phyloP scores from a whole-genome alignment of 2,797 vertebrate genomes.

The Percopsis omiscomaycus region DNA sequence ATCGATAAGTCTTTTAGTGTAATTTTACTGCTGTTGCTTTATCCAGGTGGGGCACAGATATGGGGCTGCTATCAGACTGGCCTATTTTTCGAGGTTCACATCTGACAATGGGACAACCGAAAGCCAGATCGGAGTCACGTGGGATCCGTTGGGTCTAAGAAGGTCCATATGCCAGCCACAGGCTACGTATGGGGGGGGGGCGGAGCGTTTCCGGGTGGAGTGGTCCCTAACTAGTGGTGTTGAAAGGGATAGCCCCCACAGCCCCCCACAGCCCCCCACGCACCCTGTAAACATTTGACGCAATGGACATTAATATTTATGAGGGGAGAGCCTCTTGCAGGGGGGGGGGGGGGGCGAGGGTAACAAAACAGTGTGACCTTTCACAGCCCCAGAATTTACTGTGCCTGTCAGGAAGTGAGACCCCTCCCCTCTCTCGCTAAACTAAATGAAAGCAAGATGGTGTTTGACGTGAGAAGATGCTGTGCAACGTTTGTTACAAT shows the following conservation, averaged over 20 bases:
- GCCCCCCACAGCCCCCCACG: constrained; percentile 1
- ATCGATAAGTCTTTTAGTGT: constrained; percentile 24
- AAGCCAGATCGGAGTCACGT: constrained; percentile 26
- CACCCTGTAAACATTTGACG: constrained; percentile 49
- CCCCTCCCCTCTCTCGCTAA: constrained; percentile 20
- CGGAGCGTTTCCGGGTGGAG: background rate
- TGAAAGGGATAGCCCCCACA: constrained; percentile 27
- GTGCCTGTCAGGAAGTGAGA: constrained; percentile 57
- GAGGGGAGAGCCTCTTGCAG: constrained; percentile 44
- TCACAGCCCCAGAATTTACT: constrained; percentile 62
- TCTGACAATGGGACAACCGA: constrained; percentile 14
- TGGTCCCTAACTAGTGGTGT: constrained; percentile 2
- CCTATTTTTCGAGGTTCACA: constrained; percentile 20
- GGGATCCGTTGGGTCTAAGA: constrained; percentile 29
- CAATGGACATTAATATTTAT: constrained; percentile 70
- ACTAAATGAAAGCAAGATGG: constrained; percentile 61
- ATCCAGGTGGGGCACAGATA: constrained; percentile 27
- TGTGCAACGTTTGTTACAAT: constrained; percentile 31
- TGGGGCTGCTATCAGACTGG: constrained; percentile 25
- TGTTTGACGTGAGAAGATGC: constrained; percentile 55
- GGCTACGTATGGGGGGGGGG: background rate
- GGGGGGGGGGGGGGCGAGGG: constrained; percentile 33
- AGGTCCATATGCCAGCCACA: constrained; percentile 38
- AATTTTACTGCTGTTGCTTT: constrained; percentile 19
- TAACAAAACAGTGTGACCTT: constrained; percentile 72